Percentiles rank a stretch among this genome's conserved stretches.
phyloP scores from a whole-genome alignment of 2,797 vertebrate genomes.

The Lepilemur ruficaudatus region DNA sequence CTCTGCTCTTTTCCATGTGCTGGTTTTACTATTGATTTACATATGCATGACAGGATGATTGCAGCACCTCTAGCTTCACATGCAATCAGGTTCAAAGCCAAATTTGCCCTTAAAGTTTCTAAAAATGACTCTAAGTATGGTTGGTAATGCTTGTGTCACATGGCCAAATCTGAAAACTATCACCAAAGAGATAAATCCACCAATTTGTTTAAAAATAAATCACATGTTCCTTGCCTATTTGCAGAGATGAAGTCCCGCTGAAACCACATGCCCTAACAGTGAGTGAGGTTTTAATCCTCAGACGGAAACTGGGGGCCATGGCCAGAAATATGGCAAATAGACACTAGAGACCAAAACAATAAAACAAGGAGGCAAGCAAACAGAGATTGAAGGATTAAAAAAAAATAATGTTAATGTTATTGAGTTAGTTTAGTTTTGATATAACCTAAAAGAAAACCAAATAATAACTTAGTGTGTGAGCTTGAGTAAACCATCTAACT shows the following conservation, averaged over 20 bases:
- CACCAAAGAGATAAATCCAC: background rate
- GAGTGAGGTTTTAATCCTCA: background rate
- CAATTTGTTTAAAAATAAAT: background rate
- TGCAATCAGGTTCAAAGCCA: background rate
- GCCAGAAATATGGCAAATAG: background rate
- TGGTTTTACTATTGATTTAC: background rate
- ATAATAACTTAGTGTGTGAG: background rate
- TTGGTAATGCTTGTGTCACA: background rate
- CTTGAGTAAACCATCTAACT: background rate
- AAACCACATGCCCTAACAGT: background rate
- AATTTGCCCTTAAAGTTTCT: background rate
- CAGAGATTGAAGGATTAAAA: background rate
- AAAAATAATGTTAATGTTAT: background rate
- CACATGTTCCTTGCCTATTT: background rate
- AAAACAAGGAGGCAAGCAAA: background rate
- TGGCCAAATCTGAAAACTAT: background rate
- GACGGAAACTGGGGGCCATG: background rate
- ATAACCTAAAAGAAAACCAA: background rate
- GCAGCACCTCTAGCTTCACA: rapidly evolving
- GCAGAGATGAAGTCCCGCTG: background rate
- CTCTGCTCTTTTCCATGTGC: background rate
- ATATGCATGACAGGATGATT: background rate
- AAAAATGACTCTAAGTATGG: background rate
- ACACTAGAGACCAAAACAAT: background rate
- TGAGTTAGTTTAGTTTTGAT: background rate